Evolutionary conservation across 2,113 vertebrate genomes (phyloP).

Genomic region (Nesogale talazaci): DNA sequence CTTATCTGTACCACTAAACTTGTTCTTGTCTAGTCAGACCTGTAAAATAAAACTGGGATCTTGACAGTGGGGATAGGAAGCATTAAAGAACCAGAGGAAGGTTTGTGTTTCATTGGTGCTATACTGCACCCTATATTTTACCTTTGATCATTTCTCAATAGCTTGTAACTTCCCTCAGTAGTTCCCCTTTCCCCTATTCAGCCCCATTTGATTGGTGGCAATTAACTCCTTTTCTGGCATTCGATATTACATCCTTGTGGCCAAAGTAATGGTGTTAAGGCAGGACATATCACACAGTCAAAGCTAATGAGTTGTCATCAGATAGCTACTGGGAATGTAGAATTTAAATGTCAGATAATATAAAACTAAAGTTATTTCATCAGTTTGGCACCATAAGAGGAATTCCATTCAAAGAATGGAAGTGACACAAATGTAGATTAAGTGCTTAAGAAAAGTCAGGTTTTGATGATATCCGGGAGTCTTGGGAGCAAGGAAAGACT

Average conservation of each 20-base stretch:
- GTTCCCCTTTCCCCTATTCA: neutral
- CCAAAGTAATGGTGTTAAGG: constrained; percentile 2
- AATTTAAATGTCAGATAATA: neutral
- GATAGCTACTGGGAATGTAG: neutral
- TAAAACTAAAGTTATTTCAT: constrained; percentile 34
- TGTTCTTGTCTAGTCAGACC: too few species aligned
- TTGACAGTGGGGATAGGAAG: too few species aligned
- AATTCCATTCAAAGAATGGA: neutral
- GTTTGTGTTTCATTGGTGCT: too few species aligned
- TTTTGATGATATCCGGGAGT: neutral
- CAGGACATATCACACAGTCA: neutral
- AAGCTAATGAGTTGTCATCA: constrained; percentile 48
- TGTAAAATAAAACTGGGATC: too few species aligned
- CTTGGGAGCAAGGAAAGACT: neutral
- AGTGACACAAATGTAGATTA: neutral
- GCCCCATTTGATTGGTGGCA: neutral
- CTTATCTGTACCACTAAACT: too few species aligned
- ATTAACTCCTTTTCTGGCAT: constrained; percentile 8
- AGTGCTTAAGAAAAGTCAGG: neutral
- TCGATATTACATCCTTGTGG: constrained; percentile 14
- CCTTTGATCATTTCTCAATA: neutral
- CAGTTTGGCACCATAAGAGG: neutral
- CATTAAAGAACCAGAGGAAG: too few species aligned
- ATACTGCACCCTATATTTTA: too few species aligned
- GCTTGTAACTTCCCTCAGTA: neutral